Evolutionary conservation across 2,888 invertebrate genomes (phyloP).

Genomic region (Heliconius ismenius): DNA sequence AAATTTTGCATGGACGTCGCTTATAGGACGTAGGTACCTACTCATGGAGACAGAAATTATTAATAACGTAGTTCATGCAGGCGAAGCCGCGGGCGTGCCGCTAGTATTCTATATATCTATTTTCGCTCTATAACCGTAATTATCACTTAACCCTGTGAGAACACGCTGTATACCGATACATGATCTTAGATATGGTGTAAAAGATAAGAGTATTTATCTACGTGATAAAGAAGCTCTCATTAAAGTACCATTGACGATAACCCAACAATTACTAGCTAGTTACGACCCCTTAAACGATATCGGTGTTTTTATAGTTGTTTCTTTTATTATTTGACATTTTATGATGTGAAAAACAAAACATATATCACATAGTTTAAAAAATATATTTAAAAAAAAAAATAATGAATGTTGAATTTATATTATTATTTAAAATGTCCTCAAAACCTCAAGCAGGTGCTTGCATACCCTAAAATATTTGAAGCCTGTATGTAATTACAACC

Average conservation of each 20-base stretch:
- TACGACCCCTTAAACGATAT: constrained; percentile 47
- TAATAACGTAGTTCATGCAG: too few species aligned
- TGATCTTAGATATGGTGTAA: constrained; percentile 39
- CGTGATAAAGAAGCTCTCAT: constrained; percentile 56
- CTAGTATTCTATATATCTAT: background rate
- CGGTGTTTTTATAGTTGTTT: constrained; percentile 32
- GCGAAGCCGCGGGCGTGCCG: too few species aligned
- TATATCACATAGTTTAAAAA: background rate
- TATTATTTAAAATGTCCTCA: too few species aligned
- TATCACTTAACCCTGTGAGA: constrained; percentile 1
- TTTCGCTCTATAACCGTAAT: background rate
- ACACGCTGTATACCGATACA: constrained; percentile 37
- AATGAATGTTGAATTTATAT: too few species aligned
- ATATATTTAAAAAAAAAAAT: too few species aligned
- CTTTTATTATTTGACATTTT: constrained; percentile 32
- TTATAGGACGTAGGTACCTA: too few species aligned
- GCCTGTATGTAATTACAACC: background rate
- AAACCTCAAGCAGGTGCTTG: background rate
- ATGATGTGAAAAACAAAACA: constrained; percentile 13
- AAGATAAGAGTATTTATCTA: constrained; percentile 61
- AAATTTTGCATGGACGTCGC: too few species aligned
- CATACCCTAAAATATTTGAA: background rate
- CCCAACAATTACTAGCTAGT: constrained; percentile 61
- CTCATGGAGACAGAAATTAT: too few species aligned
- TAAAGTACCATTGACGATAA: constrained; percentile 66